These are phyloP conservation scores for Epinotia demarniana DNA, from an alignment of 2,888 invertebrate species.

Conservation along the genomic window DNA sequence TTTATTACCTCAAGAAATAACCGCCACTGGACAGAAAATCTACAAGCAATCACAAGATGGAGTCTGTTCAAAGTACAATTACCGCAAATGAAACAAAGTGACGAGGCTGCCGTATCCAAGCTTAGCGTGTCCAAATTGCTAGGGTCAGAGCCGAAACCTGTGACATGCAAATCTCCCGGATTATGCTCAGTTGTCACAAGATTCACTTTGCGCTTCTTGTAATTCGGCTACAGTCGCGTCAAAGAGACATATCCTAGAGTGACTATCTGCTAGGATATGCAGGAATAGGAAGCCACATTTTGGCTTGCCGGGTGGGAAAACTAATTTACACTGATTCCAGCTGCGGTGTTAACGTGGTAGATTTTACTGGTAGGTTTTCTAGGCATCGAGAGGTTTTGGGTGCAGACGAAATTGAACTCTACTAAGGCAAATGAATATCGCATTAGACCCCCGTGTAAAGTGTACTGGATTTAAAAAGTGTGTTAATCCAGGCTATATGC, in stretches of 20 bases:
- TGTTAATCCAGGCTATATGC: no score
- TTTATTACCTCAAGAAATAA: no score
- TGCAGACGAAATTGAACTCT: background rate
- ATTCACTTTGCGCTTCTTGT: slow-evolving; percentile 41
- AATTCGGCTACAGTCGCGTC: slow-evolving; percentile 29
- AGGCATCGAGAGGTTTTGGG: background rate
- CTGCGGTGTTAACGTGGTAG: background rate
- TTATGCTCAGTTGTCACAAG: slow-evolving; percentile 42
- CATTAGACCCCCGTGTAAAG: no score
- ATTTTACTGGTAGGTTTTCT: background rate
- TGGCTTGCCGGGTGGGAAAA: slow-evolving; percentile 1
- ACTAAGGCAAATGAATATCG: background rate
- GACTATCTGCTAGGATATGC: slow-evolving; percentile 2
- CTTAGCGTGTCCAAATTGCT: slow-evolving; percentile 25
- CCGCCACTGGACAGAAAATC: no score
- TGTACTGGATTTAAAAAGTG: no score
- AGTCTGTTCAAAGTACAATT: background rate
- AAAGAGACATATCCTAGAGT: slow-evolving; percentile 25
- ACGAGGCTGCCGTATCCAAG: background rate
- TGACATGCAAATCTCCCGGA: slow-evolving; percentile 42
- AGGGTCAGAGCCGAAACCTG: slow-evolving; percentile 33
- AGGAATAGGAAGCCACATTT: background rate
- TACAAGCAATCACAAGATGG: no score
- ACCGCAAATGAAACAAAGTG: background rate
- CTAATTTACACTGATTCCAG: background rate